These are phyloP conservation scores for Nannospalax galili DNA, from an alignment of 2,113 vertebrate species.

Conservation along the genomic window DNA sequence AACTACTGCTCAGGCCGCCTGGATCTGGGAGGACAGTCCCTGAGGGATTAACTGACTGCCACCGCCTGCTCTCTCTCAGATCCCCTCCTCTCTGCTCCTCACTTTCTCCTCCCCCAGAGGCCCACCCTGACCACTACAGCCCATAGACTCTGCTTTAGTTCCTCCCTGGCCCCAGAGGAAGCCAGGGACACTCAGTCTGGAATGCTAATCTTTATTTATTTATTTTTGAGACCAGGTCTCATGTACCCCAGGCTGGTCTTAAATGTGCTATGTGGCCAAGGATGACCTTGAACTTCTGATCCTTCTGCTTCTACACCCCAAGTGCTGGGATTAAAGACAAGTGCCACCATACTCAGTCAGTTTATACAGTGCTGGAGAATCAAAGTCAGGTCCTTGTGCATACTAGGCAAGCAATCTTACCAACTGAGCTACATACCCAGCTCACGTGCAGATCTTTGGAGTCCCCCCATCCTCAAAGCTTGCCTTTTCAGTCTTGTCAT, in stretches of 20 bases:
- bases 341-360: too few relatives aligned
- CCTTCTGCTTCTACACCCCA: too few relatives aligned
- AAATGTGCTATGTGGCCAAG: neutral
- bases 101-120: neutral
- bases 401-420: too few relatives aligned
- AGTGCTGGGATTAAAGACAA: too few relatives aligned
- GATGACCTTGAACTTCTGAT: too few relatives aligned
- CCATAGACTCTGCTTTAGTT: neutral
- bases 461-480: neutral
- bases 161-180: fast-evolving
- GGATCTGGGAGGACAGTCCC: neutral
- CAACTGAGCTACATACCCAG: neutral
- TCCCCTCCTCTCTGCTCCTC: neutral
- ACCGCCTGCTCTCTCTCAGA: neutral
- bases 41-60: neutral
- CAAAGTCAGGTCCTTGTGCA: too few relatives aligned
- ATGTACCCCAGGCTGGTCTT: too few relatives aligned
- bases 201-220: too few relatives aligned
- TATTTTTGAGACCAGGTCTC: too few relatives aligned
- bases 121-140: neutral
- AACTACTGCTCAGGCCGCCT: neutral
- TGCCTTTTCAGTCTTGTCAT: neutral
- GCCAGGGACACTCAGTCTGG: neutral
- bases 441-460: neutral
- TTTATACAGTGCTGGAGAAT: too few relatives aligned